Evolutionary conservation across 2,888 invertebrate genomes (phyloP).

Genomic region (Lysandra bellargus): DNA sequence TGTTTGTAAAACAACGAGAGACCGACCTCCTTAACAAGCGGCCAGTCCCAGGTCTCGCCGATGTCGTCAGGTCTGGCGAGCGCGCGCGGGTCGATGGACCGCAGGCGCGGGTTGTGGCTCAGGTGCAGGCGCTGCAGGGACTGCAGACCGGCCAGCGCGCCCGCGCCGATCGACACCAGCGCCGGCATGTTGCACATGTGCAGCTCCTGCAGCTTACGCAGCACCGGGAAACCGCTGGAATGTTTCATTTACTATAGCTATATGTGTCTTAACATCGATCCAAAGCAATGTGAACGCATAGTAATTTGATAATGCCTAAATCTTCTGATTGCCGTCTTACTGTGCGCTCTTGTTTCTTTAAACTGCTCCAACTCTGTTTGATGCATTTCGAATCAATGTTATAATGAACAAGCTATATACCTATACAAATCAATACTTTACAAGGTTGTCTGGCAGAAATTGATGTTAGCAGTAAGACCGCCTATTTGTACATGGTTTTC

Average conservation of each 20-base stretch:
- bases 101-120: slow-evolving; percentile 82
- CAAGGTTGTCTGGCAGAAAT: too few relatives aligned
- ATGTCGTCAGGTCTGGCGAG: slow-evolving; percentile 76
- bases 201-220: slow-evolving; percentile 82
- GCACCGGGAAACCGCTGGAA: slow-evolving; percentile 83
- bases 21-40: slow-evolving; percentile 82
- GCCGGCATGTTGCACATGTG: slow-evolving; percentile 85
- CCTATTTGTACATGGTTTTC: too few relatives aligned
- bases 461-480: too few relatives aligned
- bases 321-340: too few relatives aligned
- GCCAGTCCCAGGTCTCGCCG: slow-evolving; percentile 81
- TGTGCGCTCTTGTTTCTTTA: too few relatives aligned
- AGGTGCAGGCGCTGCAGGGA: slow-evolving; percentile 81
- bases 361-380: too few relatives aligned
- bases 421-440: too few relatives aligned
- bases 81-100: slow-evolving; percentile 81
- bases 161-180: slow-evolving; percentile 80
- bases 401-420: too few relatives aligned
- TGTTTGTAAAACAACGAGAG: too few relatives aligned
- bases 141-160: slow-evolving; percentile 61
- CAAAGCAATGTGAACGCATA: not conserved
- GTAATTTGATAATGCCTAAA: too few relatives aligned
- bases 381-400: too few relatives aligned
- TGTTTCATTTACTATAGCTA: not conserved
- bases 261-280: not conserved